Conservation (phyloP, 2,888 invertebrate genomes). For the Drosophila fulvimacula region DNA sequence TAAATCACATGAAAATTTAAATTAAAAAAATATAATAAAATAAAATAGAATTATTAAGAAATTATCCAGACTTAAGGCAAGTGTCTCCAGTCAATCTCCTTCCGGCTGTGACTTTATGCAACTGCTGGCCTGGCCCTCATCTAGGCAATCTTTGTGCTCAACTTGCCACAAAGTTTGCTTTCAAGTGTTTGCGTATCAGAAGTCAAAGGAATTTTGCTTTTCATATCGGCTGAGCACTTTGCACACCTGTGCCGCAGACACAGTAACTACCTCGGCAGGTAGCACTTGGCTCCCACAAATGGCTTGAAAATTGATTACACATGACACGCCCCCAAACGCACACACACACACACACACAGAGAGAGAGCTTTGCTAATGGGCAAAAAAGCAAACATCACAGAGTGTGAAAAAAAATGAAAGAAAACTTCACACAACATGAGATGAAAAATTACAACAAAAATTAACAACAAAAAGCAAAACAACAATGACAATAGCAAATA, state of each 20-base stretch:
- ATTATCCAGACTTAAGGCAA: too few species aligned
- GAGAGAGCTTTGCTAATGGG: conserved; percentile 60
- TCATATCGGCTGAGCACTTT: conserved; percentile 24
- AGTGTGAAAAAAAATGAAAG: conserved; percentile 13
- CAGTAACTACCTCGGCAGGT: conserved; percentile 19
- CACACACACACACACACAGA: background rate
- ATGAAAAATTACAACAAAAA: conserved; percentile 78
- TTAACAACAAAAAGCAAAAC: conserved; percentile 45
- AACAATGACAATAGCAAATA: conserved; percentile 68
- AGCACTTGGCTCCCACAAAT: conserved; percentile 46
- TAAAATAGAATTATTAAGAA: too few species aligned
- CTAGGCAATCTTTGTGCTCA: background rate
- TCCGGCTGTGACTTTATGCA: background rate
- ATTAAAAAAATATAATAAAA: too few species aligned
- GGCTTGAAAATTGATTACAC: conserved; percentile 71
- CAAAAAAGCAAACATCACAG: conserved; percentile 62
- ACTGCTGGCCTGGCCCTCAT: background rate
- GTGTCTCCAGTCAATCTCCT: too few species aligned
- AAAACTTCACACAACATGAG: conserved; percentile 51
- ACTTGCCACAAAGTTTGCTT: conserved; percentile 5
- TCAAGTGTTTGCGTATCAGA: conserved; percentile 33
- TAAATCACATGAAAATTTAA: too few species aligned
- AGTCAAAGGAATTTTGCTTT: conserved; percentile 27
- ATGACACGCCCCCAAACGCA: conserved; percentile 53
- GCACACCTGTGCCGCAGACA: conserved; percentile 54